phyloP scores from a whole-genome alignment of 1,140 invertebrate species.

The Steinernema khuongi region DNA sequence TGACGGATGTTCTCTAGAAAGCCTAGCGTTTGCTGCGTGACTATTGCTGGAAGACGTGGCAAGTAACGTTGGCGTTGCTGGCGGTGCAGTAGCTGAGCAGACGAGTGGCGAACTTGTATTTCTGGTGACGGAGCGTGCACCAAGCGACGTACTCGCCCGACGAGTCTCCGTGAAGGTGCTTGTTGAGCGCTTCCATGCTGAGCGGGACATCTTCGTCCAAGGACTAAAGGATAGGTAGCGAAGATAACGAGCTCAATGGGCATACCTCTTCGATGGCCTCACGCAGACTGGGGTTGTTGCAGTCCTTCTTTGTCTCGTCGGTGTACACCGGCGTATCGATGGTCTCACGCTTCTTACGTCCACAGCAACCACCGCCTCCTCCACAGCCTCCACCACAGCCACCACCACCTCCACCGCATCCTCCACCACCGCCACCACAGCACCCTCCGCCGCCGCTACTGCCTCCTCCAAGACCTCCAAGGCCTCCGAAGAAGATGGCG shows the following conservation, averaged over 20 bases:
- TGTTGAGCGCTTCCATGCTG: not conserved
- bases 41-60: conserved; percentile 12
- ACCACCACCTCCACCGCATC: not conserved
- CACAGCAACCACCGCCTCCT: not conserved
- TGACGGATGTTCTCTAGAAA: no score
- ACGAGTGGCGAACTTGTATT: conserved; percentile 5
- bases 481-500: not conserved
- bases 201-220: not conserved
- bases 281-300: conserved; percentile 9
- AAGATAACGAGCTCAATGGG: not conserved
- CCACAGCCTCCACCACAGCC: not conserved
- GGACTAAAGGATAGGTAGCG: not conserved
- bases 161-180: not conserved
- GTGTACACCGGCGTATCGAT: conserved; percentile 2
- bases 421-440: not conserved
- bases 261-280: conserved; percentile 8
- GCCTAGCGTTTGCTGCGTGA: not conserved
- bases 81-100: not conserved
- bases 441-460: not conserved
- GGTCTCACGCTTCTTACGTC: not conserved
- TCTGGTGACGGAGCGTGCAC: not conserved
- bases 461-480: not conserved
- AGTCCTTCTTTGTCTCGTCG: not conserved
- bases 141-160: not conserved
- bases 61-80: not conserved